A percentile compares a stretch with the other conserved stretches of the same genome.
phyloP scores from a whole-genome alignment of 2,797 vertebrate species.

The Acrossocheilus wenchowensis region DNA sequence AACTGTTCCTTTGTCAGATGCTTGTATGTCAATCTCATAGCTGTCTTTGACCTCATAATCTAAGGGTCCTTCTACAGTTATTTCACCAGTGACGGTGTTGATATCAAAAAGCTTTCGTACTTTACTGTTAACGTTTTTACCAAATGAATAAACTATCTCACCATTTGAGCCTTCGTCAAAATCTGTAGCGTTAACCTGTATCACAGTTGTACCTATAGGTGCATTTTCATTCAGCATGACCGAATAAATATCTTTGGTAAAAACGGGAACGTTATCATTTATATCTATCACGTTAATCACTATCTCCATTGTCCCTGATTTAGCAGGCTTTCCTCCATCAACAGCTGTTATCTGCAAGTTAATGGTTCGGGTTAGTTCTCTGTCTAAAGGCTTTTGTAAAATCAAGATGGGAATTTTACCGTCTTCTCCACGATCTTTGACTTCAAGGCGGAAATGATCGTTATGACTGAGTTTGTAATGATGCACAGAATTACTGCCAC shows the following conservation, averaged over 20 bases:
- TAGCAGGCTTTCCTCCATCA: slow-evolving; percentile 79
- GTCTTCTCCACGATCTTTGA: slow-evolving; percentile 59
- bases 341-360: slow-evolving; percentile 74
- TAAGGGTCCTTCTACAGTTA: slow-evolving; percentile 71
- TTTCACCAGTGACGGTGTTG: slow-evolving; percentile 70
- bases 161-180: slow-evolving; percentile 78
- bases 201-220: slow-evolving; percentile 69
- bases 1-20: slow-evolving; percentile 73
- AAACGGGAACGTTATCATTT: slow-evolving; percentile 82
- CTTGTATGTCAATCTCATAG: slow-evolving; percentile 80
- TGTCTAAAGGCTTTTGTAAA: slow-evolving; percentile 74
- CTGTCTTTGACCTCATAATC: slow-evolving; percentile 74
- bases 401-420: slow-evolving; percentile 72
- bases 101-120: slow-evolving; percentile 65
- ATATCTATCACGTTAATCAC: slow-evolving; percentile 74
- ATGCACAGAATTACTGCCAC: slow-evolving; percentile 73
- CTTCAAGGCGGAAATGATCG: slow-evolving; percentile 70
- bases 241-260: slow-evolving; percentile 72
- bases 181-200: slow-evolving; percentile 79
- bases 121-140: slow-evolving; percentile 58
- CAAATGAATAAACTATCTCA: slow-evolving; percentile 78
- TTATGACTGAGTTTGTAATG: slow-evolving; percentile 71
- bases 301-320: slow-evolving; percentile 76
- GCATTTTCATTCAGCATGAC: slow-evolving; percentile 74
- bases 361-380: slow-evolving; percentile 70